Percentiles rank a stretch among this genome's conserved stretches.
These are phyloP conservation scores for Papilio aristodemus DNA, from an alignment of 1,140 invertebrate genomes.

Conservation along the genomic window DNA sequence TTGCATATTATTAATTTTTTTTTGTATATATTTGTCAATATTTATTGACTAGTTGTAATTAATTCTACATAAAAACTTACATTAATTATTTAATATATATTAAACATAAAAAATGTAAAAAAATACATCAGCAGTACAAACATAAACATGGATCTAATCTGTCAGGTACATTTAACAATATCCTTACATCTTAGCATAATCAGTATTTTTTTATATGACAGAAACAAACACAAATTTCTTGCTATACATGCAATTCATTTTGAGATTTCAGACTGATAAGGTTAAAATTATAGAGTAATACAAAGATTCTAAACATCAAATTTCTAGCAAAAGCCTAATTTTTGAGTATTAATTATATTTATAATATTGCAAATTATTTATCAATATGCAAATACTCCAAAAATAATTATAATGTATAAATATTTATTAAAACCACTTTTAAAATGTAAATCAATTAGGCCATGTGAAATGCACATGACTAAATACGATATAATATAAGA, in stretches of 20 bases:
- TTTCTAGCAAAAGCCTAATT: slow-evolving; percentile 17
- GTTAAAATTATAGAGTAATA: neutral
- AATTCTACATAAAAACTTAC: slow-evolving; percentile 6
- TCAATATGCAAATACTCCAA: slow-evolving; percentile 11
- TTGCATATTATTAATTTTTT: slow-evolving; percentile 1
- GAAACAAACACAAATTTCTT: neutral
- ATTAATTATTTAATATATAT: neutral
- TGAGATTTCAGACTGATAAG: neutral
- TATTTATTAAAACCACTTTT: slow-evolving; percentile 1
- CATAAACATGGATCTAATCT: neutral
- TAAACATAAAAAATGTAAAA: slow-evolving; percentile 3
- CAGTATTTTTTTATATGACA: neutral
- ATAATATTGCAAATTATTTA: slow-evolving; percentile 7
- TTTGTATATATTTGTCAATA: neutral
- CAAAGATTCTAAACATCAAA: slow-evolving; percentile 7
- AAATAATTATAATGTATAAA: slow-evolving; percentile 24
- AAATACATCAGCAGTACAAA: slow-evolving; percentile 6
- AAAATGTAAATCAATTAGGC: neutral
- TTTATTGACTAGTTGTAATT: slow-evolving; percentile 12
- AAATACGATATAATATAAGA: slow-evolving; percentile 22
- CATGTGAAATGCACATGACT: slow-evolving; percentile 9
- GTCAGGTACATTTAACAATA: slow-evolving; percentile 15
- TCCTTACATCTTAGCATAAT: slow-evolving; percentile 8
- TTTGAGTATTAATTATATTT: slow-evolving; percentile 10
- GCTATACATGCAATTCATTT: no score